Conservation (phyloP, 2,113 vertebrate genomes). For the Mustelus asterias region DNA sequence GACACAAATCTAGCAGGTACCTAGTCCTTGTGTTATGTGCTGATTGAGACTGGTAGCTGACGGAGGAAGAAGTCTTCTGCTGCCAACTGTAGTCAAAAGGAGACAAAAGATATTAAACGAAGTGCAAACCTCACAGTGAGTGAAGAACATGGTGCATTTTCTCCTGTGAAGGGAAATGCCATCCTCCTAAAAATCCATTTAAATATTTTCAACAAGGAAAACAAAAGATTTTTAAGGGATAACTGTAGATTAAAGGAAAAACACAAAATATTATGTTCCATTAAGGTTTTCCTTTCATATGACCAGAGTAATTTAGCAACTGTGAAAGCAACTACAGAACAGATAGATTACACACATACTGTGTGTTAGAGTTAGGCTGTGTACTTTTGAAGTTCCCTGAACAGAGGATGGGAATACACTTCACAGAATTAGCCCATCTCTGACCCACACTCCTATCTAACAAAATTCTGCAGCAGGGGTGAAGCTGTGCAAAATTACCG, state of each 20-base stretch:
- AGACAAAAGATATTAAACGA: conserved; percentile 39
- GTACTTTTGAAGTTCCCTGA: neutral
- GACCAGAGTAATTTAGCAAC: neutral
- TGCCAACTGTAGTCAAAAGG: conserved; percentile 58
- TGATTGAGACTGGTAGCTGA: conserved; percentile 59
- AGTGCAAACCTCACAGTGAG: neutral
- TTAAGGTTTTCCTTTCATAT: neutral
- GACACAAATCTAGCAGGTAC: conserved; percentile 43
- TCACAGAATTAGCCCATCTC: neutral
- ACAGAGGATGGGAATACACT: neutral
- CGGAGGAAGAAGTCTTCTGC: conserved; percentile 53
- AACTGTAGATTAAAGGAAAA: neutral
- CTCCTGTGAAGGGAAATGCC: neutral
- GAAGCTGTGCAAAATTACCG: neutral
- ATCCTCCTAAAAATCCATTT: neutral
- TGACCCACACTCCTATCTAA: neutral
- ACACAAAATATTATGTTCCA: neutral
- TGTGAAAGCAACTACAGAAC: neutral
- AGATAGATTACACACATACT: neutral
- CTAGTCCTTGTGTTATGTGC: conserved; percentile 36
- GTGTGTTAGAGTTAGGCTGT: neutral
- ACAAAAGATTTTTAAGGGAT: neutral
- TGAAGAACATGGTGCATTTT: neutral
- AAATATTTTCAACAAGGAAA: too few relatives aligned
- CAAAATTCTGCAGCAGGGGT: neutral